Evolutionary conservation across 2,113 vertebrate species (phyloP).

Genomic region (Cercocebus atys): DNA sequence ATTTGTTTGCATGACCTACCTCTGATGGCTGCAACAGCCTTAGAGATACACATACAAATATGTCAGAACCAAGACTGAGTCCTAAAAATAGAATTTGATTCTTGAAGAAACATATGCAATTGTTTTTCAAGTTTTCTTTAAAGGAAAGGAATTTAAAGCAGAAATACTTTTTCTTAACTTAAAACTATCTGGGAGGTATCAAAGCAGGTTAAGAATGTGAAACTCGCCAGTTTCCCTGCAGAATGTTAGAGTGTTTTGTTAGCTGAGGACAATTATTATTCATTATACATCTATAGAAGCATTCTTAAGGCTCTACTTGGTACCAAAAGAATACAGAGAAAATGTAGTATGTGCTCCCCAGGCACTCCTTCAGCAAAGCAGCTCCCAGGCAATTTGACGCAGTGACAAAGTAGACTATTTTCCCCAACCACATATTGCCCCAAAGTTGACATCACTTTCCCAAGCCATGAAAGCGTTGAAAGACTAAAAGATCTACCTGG

Average conservation of each 20-base stretch:
- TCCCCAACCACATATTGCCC: not conserved
- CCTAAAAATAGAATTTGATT: not conserved
- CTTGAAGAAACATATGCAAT: not conserved
- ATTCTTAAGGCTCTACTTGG: not conserved
- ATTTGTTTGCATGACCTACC: slow-evolving; percentile 12
- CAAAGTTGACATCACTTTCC: slow-evolving; percentile 46
- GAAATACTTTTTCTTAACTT: slow-evolving; percentile 6
- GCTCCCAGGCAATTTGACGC: slow-evolving; percentile 4
- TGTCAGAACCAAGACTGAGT: slow-evolving; percentile 6
- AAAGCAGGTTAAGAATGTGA: slow-evolving; percentile 20
- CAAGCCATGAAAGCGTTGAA: slow-evolving; percentile 55
- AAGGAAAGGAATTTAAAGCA: slow-evolving; percentile 29
- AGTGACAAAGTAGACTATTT: slow-evolving; percentile 41
- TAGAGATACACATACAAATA: not conserved
- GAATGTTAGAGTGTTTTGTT: not conserved
- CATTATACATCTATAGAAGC: not conserved
- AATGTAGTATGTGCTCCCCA: not conserved
- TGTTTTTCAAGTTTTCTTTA: not conserved
- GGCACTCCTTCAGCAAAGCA: not conserved
- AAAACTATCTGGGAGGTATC: not conserved
- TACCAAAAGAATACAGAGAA: not conserved
- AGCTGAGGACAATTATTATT: not conserved
- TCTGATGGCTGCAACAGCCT: slow-evolving; percentile 12
- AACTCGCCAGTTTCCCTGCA: not conserved
- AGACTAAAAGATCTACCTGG: slow-evolving; percentile 76